These are phyloP conservation scores for Diabrotica virgifera DNA, from an alignment of 1,140 invertebrate genomes.

Conservation along the genomic window DNA sequence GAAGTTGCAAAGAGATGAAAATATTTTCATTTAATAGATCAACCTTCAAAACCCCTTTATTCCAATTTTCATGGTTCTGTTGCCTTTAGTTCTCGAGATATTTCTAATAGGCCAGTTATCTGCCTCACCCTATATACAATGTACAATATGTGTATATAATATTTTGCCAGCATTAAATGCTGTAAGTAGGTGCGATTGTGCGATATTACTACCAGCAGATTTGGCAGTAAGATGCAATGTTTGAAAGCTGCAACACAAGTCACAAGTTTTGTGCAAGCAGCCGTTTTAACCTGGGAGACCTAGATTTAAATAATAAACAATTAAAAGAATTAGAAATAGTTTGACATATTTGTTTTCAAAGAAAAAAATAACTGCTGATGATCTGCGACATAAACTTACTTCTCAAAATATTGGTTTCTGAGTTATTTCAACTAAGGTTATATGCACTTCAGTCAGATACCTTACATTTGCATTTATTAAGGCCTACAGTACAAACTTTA, in stretches of 20 bases:
- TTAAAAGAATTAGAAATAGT: conserved; percentile 28
- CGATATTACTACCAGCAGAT: conserved; percentile 21
- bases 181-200: conserved; percentile 19
- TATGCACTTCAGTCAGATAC: conserved; percentile 31
- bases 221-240: conserved; percentile 18
- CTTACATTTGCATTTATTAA: conserved; percentile 33
- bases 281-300: conserved; percentile 23
- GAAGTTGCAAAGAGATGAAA: too few relatives aligned
- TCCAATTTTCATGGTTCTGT: too few relatives aligned
- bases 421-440: conserved; percentile 30
- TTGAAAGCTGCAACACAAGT: conserved; percentile 19
- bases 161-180: conserved; percentile 31
- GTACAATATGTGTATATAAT: too few relatives aligned
- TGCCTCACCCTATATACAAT: too few relatives aligned
- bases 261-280: conserved; percentile 22
- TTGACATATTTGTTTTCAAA: conserved; percentile 30
- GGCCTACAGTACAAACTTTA: conserved; percentile 25
- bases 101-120: too few relatives aligned
- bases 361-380: conserved; percentile 29
- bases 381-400: conserved; percentile 30
- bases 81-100: too few relatives aligned
- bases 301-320: conserved; percentile 27
- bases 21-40: too few relatives aligned
- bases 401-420: conserved; percentile 30
- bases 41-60: too few relatives aligned